These are phyloP conservation scores for Danaus plexippus DNA, from an alignment of 1,140 invertebrate species.

Conservation along the genomic window DNA sequence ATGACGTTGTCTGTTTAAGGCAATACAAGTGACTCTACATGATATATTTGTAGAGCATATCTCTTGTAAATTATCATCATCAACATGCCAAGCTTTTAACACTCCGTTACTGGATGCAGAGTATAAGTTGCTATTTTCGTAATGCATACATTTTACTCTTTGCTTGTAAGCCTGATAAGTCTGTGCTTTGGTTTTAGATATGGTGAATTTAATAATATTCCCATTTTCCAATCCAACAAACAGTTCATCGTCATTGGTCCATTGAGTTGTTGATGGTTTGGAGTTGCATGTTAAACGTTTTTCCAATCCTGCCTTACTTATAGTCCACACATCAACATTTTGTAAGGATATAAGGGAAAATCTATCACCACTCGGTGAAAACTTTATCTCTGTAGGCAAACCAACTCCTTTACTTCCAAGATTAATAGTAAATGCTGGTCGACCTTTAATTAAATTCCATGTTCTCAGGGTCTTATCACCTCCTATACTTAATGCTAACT, in stretches of 20 bases:
- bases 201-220: conserved; percentile 75
- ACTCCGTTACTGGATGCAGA: conserved; percentile 83
- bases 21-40: conserved; percentile 75
- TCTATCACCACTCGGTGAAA: conserved; percentile 78
- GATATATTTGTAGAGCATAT: conserved; percentile 70
- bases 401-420: conserved; percentile 76
- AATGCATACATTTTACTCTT: conserved; percentile 78
- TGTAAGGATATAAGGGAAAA: conserved; percentile 82
- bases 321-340: conserved; percentile 82
- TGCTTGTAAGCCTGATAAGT: conserved; percentile 75
- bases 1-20: conserved; percentile 63
- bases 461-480: conserved; percentile 87
- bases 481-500: conserved; percentile 89
- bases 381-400: conserved; percentile 73
- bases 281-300: conserved; percentile 73
- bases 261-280: conserved; percentile 77
- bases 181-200: conserved; percentile 67
- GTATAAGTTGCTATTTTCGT: conserved; percentile 70
- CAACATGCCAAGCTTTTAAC: conserved; percentile 81
- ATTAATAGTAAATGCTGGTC: conserved; percentile 90
- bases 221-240: conserved; percentile 82
- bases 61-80: conserved; percentile 68
- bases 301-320: conserved; percentile 79
- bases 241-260: conserved; percentile 75
- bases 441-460: conserved; percentile 95